phyloP scores from a whole-genome alignment of 1,140 invertebrate genomes.

The Papilio aristodemus region DNA sequence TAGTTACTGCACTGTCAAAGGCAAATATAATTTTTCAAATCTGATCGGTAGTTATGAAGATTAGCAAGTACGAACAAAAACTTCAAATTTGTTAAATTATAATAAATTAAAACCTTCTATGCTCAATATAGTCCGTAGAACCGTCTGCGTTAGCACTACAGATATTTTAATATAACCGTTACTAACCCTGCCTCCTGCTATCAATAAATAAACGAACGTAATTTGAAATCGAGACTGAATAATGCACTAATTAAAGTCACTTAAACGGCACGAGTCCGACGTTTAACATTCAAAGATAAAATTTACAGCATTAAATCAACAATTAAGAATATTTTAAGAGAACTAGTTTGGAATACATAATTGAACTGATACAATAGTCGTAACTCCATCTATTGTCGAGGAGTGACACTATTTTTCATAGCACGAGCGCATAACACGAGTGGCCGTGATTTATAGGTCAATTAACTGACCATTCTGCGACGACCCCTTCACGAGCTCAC shows the following conservation, averaged over 20 bases:
- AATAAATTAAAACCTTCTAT: too few relatives aligned
- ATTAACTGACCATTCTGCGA: conserved; percentile 76
- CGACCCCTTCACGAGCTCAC: conserved; percentile 52
- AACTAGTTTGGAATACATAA: conserved; percentile 39
- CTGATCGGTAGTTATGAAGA: too few relatives aligned
- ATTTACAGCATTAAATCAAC: conserved; percentile 45
- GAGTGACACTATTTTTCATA: conserved; percentile 41
- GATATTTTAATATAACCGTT: not conserved
- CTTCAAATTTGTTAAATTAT: too few relatives aligned
- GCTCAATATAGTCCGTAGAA: not conserved
- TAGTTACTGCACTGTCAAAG: too few relatives aligned
- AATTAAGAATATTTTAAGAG: conserved; percentile 48
- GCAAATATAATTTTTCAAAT: too few relatives aligned
- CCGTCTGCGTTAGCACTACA: not conserved
- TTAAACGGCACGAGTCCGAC: conserved; percentile 55
- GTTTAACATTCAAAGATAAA: conserved; percentile 49
- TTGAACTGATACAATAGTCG: conserved; percentile 45
- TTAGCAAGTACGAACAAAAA: too few relatives aligned
- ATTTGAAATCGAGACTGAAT: conserved; percentile 39
- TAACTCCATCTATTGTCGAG: conserved; percentile 59
- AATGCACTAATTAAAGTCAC: conserved; percentile 49
- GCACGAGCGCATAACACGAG: conserved; percentile 46
- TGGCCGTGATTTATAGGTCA: conserved; percentile 69
- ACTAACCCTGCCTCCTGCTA: not conserved
- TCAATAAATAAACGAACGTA: conserved; percentile 34